These are phyloP conservation scores for Nerophis lumbriciformis DNA, from an alignment of 2,113 vertebrate species.

Conservation along the genomic window DNA sequence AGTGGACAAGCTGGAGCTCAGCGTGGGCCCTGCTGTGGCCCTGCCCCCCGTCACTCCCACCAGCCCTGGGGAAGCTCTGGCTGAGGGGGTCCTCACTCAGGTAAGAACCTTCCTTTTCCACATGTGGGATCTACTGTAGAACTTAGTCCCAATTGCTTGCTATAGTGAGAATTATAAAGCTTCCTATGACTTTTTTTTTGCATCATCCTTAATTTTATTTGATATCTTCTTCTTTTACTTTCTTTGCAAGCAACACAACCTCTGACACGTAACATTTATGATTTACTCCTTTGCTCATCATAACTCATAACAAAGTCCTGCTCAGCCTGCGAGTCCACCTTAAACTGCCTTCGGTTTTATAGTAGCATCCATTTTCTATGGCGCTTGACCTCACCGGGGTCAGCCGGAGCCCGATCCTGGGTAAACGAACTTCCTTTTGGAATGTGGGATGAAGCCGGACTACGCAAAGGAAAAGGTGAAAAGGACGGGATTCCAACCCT, in stretches of 20 bases:
- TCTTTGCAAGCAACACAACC: slow-evolving; percentile 16
- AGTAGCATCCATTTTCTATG: too few relatives aligned
- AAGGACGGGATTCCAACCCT: too few relatives aligned
- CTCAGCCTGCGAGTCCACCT: background rate
- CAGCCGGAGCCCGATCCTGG: too few relatives aligned
- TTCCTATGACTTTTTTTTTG: slow-evolving; percentile 30
- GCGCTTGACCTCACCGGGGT: too few relatives aligned
- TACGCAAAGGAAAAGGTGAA: too few relatives aligned
- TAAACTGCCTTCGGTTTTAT: too few relatives aligned
- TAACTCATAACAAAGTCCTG: slow-evolving; percentile 9
- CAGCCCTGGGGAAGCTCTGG: slow-evolving; percentile 89
- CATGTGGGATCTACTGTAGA: slow-evolving; percentile 17
- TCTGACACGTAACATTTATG: slow-evolving; percentile 13
- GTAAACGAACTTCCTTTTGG: too few relatives aligned
- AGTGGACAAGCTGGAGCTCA: slow-evolving; percentile 80
- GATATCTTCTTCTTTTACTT: slow-evolving; percentile 35
- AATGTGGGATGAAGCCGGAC: too few relatives aligned
- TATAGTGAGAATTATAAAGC: slow-evolving; percentile 39
- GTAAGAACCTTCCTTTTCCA: slow-evolving; percentile 67
- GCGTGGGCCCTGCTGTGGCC: slow-evolving; percentile 70
- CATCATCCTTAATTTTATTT: slow-evolving; percentile 19
- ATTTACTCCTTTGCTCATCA: slow-evolving; percentile 41
- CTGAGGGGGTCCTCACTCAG: slow-evolving; percentile 88
- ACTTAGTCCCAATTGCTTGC: slow-evolving; percentile 32
- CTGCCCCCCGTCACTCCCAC: slow-evolving; percentile 82